These are phyloP conservation scores for Erythrocercus mccallii DNA, from an alignment of 2,113 vertebrate species.

Conservation along the genomic window DNA sequence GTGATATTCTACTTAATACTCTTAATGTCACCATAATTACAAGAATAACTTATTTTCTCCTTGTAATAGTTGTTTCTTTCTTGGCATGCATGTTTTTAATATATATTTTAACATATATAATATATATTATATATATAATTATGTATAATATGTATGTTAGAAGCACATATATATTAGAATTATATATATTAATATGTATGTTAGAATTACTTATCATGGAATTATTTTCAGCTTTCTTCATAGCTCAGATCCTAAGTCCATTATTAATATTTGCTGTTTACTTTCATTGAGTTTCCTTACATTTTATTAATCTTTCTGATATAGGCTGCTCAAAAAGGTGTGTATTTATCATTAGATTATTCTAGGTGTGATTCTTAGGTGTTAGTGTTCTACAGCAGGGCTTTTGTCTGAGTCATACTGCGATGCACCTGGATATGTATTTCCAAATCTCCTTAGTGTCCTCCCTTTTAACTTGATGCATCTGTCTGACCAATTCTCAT, in stretches of 20 bases:
- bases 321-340: not conserved
- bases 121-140: not conserved
- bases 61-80: not conserved
- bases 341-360: not conserved
- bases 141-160: not conserved
- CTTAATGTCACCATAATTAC: not conserved
- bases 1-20: not conserved
- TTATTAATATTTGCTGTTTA: not conserved
- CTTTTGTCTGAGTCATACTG: not conserved
- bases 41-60: not conserved
- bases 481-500: not conserved
- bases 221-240: not conserved
- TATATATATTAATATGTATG: not conserved
- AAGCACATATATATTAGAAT: not conserved
- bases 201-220: not conserved
- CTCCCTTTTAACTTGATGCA: not conserved
- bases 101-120: not conserved
- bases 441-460: not conserved
- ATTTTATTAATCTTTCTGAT: not conserved
- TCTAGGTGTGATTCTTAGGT: not conserved
- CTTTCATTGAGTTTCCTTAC: not conserved
- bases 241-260: not conserved
- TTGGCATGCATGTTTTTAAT: not conserved
- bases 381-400: not conserved
- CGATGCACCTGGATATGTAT: not conserved